Evolutionary conservation across 2,888 invertebrate genomes (phyloP).

Genomic region (Biston stratarius): DNA sequence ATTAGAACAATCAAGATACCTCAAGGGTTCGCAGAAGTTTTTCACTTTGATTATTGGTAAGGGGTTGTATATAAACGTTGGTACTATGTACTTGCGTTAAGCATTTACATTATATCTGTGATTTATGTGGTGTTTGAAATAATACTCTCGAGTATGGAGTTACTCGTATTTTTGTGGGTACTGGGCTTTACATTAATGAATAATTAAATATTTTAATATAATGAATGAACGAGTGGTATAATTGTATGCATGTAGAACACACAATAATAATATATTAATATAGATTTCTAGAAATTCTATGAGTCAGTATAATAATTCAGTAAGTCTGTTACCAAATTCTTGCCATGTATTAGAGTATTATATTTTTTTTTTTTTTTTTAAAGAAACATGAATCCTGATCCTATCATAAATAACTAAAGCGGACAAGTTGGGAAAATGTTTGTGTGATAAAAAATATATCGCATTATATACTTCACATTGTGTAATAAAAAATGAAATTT

Average conservation of each 20-base stretch:
- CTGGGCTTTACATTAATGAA: neutral
- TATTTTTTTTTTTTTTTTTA: too few species aligned
- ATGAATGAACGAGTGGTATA: neutral
- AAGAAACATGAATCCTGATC: too few species aligned
- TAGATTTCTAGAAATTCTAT: neutral
- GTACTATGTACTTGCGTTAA: conserved; percentile 17
- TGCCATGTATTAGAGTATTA: conserved; percentile 33
- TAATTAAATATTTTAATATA: neutral
- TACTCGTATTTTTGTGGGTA: neutral
- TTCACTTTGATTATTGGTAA: too few species aligned
- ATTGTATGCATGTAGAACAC: neutral
- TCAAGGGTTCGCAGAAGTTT: too few species aligned
- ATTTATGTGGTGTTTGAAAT: conserved; percentile 22
- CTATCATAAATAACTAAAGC: too few species aligned
- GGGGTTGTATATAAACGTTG: neutral
- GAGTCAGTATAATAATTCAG: neutral
- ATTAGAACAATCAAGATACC: too few species aligned
- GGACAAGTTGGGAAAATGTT: too few species aligned
- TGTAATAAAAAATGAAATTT: neutral
- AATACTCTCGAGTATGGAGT: conserved; percentile 11
- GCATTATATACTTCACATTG: too few species aligned
- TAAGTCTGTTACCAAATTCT: conserved; percentile 43
- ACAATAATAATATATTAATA: neutral
- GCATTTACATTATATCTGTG: conserved; percentile 20
- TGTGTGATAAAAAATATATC: too few species aligned